Conservation (phyloP, 1,140 invertebrate genomes). For the Pentalonia nigronervosa region DNA sequence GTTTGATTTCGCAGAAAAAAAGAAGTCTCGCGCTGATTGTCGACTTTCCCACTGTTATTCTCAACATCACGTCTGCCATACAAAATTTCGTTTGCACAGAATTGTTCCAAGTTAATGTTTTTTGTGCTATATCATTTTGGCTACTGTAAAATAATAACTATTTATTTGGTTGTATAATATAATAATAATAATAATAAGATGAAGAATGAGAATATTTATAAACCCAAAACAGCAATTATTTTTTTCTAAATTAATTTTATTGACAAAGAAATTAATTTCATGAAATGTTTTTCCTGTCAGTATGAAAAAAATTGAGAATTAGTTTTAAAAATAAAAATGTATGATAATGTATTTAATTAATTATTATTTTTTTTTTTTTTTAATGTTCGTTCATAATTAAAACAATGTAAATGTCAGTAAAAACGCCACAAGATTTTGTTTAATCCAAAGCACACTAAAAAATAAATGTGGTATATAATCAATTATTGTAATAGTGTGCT, state of each 20-base stretch:
- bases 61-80: neutral
- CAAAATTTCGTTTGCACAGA: neutral
- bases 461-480: too few relatives aligned
- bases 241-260: neutral
- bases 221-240: neutral
- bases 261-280: neutral
- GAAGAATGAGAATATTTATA: neutral
- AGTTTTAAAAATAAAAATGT: neutral
- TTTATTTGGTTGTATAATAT: neutral
- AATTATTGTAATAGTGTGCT: too few relatives aligned
- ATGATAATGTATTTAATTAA: neutral
- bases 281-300: neutral
- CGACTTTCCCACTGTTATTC: neutral
- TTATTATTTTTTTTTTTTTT: too few relatives aligned
- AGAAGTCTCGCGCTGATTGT: neutral
- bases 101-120: neutral
- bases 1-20: conserved; percentile 2
- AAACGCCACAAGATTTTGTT: too few relatives aligned
- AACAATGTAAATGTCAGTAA: neutral
- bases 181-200: neutral
- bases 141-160: neutral
- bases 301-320: neutral
- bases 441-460: too few relatives aligned
- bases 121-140: neutral
- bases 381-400: neutral